A percentile compares a stretch with the other conserved stretches of the same genome.
Evolutionary conservation across 2,113 vertebrate genomes (phyloP).

Genomic region (Chroicocephalus ridibundus): DNA sequence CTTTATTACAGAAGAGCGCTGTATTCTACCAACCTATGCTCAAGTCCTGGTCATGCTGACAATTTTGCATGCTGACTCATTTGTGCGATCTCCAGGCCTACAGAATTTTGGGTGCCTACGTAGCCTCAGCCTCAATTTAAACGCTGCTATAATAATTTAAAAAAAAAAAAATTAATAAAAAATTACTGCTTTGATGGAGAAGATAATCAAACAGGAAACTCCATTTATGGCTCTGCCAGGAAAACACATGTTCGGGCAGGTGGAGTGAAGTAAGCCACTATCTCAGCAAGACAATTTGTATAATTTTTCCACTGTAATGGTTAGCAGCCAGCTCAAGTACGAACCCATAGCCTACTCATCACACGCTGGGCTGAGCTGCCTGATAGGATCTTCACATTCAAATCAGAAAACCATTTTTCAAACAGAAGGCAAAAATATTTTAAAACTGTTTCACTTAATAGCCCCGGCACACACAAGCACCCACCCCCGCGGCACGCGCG

Average conservation of each 20-base stretch:
- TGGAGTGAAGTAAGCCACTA: background rate
- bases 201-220: background rate
- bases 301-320: background rate
- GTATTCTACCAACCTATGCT: background rate
- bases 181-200: background rate
- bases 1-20: fast-evolving
- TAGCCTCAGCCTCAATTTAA: background rate
- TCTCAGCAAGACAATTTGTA: background rate
- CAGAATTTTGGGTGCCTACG: background rate
- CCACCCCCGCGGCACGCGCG: background rate
- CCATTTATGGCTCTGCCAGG: background rate
- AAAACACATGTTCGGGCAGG: background rate
- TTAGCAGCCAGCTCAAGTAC: background rate
- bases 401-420: background rate
- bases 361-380: background rate
- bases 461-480: background rate
- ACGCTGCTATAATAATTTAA: background rate
- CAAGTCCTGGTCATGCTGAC: background rate
- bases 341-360: background rate
- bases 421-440: background rate
- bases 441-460: background rate
- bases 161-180: background rate
- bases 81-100: background rate
- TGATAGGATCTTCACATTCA: background rate
- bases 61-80: background rate